These are phyloP conservation scores for Hapalemur alaotrensis DNA, from an alignment of 2,797 vertebrate genomes.

Conservation along the genomic window DNA sequence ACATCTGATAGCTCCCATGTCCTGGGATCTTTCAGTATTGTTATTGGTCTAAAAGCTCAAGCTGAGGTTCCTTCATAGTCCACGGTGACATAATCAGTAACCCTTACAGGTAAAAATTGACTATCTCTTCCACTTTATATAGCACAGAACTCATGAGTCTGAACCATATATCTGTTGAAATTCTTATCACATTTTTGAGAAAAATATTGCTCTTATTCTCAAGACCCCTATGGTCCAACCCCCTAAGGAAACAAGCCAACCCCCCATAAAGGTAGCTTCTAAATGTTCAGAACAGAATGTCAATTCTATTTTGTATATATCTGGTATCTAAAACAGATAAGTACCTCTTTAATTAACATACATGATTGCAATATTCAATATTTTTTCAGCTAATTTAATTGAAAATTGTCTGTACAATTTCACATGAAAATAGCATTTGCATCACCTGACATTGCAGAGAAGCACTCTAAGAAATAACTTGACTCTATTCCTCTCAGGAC, in stretches of 20 bases:
- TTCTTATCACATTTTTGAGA: neutral
- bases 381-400: neutral
- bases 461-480: neutral
- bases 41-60: neutral
- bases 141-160: neutral
- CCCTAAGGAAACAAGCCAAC: neutral
- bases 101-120: neutral
- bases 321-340: neutral
- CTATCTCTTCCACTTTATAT: neutral
- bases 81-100: neutral
- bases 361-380: neutral
- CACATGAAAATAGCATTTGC: neutral
- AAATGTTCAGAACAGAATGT: slow-evolving; percentile 27
- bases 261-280: neutral
- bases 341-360: neutral
- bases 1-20: neutral
- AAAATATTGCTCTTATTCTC: neutral
- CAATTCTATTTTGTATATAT: neutral
- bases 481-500: slow-evolving; percentile 8
- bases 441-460: neutral
- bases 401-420: neutral
- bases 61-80: neutral
- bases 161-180: neutral
- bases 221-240: neutral
- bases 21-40: neutral